Evolutionary conservation across 2,888 invertebrate genomes (phyloP).

Genomic region (Mechanitis messenoides): DNA sequence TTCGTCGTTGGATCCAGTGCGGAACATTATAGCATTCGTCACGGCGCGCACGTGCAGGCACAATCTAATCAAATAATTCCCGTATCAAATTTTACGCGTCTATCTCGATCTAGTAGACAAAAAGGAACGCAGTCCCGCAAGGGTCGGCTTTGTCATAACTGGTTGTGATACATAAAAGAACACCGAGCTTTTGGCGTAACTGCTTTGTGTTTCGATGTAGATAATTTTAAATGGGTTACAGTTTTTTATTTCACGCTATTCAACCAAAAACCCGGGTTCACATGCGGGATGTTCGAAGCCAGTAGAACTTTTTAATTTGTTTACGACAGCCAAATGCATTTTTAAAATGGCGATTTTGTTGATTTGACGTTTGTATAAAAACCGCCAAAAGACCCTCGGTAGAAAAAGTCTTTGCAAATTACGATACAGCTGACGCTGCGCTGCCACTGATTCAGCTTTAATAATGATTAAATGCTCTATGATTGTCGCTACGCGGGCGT

Average conservation of each 20-base stretch:
- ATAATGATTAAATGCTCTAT: constrained; percentile 74
- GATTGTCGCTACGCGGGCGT: constrained; percentile 62
- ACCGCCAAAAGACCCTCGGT: constrained; percentile 19
- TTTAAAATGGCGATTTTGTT: constrained; percentile 19
- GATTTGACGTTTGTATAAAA: constrained; percentile 13
- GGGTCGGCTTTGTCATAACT: constrained; percentile 72
- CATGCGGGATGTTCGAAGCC: constrained; percentile 6
- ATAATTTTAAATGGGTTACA: constrained; percentile 52
- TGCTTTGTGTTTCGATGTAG: constrained; percentile 56
- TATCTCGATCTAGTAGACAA: constrained; percentile 75
- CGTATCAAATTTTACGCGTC: constrained; percentile 75
- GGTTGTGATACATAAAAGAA: constrained; percentile 64
- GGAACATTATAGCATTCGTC: constrained; percentile 73
- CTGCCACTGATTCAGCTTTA: constrained; percentile 67
- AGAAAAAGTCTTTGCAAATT: constrained; percentile 49
- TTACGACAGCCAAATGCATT: not conserved
- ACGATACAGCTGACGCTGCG: constrained; percentile 62
- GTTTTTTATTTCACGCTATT: constrained; percentile 35
- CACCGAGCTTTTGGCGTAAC: constrained; percentile 53
- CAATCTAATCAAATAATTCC: constrained; percentile 75
- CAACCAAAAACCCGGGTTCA: constrained; percentile 9
- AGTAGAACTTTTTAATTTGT: not conserved
- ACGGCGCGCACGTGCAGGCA: constrained; percentile 73
- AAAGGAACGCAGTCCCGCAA: constrained; percentile 54
- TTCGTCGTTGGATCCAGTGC: constrained; percentile 54